phyloP scores from a whole-genome alignment of 1,140 invertebrate species.

The Marisa cornuarietis region DNA sequence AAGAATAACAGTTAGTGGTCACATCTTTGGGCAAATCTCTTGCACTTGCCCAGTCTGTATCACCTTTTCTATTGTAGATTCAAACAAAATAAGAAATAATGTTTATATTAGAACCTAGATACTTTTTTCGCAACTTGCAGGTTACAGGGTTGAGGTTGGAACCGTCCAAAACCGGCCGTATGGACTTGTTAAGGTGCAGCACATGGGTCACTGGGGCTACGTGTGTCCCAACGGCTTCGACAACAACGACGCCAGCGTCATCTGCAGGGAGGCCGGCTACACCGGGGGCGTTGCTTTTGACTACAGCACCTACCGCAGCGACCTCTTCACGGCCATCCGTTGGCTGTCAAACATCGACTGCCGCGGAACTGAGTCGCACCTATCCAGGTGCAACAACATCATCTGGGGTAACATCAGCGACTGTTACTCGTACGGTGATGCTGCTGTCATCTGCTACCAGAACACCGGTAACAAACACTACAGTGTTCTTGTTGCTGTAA shows the following conservation, averaged over 20 bases:
- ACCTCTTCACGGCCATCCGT: constrained; percentile 33
- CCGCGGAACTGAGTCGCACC: constrained; percentile 43
- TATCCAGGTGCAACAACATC: constrained; percentile 38
- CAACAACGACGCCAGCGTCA: constrained; percentile 50
- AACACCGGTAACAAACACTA: constrained; percentile 26
- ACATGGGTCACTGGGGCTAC: constrained; percentile 49
- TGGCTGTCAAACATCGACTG: constrained; percentile 47
- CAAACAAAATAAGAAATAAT: no score
- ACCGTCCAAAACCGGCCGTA: constrained; percentile 1
- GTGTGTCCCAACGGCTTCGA: constrained; percentile 56
- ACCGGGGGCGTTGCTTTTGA: constrained; percentile 47
- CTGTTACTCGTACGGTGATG: constrained; percentile 22
- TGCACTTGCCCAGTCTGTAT: no score
- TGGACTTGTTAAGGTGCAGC: constrained; percentile 30
- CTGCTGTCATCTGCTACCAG: constrained; percentile 38
- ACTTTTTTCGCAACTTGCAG: neutral
- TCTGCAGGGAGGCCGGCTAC: constrained; percentile 49
- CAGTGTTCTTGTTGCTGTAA: no score
- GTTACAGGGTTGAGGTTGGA: neutral
- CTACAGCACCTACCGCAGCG: constrained; percentile 28
- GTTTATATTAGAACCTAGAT: no score
- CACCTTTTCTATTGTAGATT: no score
- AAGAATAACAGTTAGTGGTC: no score
- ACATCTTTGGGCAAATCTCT: no score
- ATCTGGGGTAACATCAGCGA: constrained; percentile 39